Conservation (phyloP, 1,140 invertebrate species). For the Polypedilum vanderplanki region DNA sequence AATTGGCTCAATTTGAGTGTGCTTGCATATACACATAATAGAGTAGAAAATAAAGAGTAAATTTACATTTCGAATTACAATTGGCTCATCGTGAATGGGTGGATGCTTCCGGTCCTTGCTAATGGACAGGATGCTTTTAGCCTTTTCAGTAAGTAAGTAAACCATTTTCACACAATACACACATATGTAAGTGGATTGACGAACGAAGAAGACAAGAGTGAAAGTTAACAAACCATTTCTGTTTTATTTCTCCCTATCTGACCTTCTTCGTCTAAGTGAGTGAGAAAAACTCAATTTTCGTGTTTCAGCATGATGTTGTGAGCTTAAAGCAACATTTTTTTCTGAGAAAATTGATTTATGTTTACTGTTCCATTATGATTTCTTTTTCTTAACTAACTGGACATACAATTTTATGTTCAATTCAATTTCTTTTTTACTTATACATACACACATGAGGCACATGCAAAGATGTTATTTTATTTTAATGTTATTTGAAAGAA, state of each 20-base stretch:
- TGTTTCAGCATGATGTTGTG: not conserved
- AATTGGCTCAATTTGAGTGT: not conserved
- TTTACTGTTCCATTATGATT: slow-evolving; percentile 14
- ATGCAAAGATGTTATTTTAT: slow-evolving; percentile 20
- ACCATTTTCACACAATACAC: slow-evolving; percentile 1
- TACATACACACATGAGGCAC: not conserved
- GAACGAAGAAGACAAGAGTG: not conserved
- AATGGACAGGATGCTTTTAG: slow-evolving; percentile 12
- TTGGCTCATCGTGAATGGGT: not conserved
- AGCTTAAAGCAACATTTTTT: slow-evolving; percentile 9
- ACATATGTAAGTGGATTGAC: not conserved
- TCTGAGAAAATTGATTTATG: not conserved
- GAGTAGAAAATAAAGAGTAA: not conserved
- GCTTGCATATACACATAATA: not conserved
- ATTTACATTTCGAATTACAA: slow-evolving; percentile 19
- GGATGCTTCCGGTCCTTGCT: not conserved
- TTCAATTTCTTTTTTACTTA: too few species aligned
- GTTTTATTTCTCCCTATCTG: not conserved
- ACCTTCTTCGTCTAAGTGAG: not conserved
- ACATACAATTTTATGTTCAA: too few species aligned
- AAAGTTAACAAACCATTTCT: slow-evolving; percentile 17
- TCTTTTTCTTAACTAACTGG: not conserved
- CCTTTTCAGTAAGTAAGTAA: not conserved
- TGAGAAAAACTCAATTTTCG: not conserved
- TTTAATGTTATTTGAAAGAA: slow-evolving; percentile 21